phyloP scores from a whole-genome alignment of 2,888 invertebrate genomes.

The Habrosyne pyritoides region DNA sequence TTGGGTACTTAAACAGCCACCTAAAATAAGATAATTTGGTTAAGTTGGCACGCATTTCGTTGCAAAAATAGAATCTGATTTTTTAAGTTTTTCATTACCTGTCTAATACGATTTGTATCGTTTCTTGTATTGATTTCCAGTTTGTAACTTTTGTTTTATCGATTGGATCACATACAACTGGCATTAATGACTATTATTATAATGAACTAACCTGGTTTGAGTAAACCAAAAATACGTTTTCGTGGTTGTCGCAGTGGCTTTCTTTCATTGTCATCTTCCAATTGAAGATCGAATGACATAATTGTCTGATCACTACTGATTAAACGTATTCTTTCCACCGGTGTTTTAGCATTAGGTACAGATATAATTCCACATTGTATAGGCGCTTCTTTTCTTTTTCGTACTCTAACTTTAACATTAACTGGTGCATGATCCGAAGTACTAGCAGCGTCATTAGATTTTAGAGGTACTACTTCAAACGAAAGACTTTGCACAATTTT shows the following conservation, averaged over 20 bases:
- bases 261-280: constrained; percentile 55
- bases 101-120: too few relatives aligned
- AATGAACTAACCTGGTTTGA: constrained; percentile 40
- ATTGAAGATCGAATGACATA: constrained; percentile 64
- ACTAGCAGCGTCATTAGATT: constrained; percentile 17
- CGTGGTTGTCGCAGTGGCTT: constrained; percentile 40
- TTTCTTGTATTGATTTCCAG: too few relatives aligned
- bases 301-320: constrained; percentile 70
- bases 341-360: constrained; percentile 39
- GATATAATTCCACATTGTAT: constrained; percentile 42
- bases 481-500: constrained; percentile 54
- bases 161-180: too few relatives aligned
- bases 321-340: constrained; percentile 48
- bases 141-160: too few relatives aligned
- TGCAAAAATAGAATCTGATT: too few relatives aligned
- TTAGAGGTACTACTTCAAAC: constrained; percentile 60
- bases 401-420: constrained; percentile 65
- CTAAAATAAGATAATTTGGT: constrained; percentile 38
- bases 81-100: too few relatives aligned
- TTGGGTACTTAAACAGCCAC: constrained; percentile 51
- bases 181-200: constrained; percentile 9
- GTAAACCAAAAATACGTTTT: constrained; percentile 46
- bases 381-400: constrained; percentile 50
- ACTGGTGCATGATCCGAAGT: constrained; percentile 48
- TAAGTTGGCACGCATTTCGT: constrained; percentile 6